These are phyloP conservation scores for Rhogogaster chlorosoma DNA, from an alignment of 2,888 invertebrate species.

Conservation along the genomic window DNA sequence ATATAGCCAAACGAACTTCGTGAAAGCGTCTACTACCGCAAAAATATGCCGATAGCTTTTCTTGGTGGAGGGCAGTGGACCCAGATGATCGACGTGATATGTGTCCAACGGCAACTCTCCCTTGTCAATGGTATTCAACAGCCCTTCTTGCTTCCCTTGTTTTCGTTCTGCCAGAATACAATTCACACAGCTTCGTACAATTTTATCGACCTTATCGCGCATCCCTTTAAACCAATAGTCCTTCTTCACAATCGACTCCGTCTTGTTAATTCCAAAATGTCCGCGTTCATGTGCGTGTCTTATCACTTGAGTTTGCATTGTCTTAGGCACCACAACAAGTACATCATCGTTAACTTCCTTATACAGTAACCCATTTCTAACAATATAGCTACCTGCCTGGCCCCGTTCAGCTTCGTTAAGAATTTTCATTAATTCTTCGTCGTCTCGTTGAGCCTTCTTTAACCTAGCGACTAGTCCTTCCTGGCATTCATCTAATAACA, in stretches of 20 bases:
- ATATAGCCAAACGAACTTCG: slow-evolving; percentile 69
- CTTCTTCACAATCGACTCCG: slow-evolving; percentile 59
- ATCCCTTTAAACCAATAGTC: slow-evolving; percentile 56
- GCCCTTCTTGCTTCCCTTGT: slow-evolving; percentile 65
- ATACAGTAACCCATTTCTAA: neutral
- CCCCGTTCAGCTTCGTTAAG: neutral
- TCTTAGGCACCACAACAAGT: slow-evolving; percentile 65
- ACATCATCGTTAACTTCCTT: neutral
- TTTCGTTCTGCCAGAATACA: slow-evolving; percentile 66
- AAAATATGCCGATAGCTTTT: slow-evolving; percentile 67
- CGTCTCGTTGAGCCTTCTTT: slow-evolving; percentile 6
- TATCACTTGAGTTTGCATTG: slow-evolving; percentile 70
- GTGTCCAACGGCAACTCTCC: slow-evolving; percentile 65
- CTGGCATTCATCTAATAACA: slow-evolving; percentile 58
- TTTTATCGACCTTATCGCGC: slow-evolving; percentile 54
- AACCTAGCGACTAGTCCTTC: neutral
- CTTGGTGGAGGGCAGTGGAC: slow-evolving; percentile 66
- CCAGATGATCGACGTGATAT: slow-evolving; percentile 69
- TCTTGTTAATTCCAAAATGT: slow-evolving; percentile 68
- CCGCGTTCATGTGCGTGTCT: slow-evolving; percentile 66
- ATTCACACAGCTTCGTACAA: slow-evolving; percentile 59
- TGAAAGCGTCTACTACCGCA: slow-evolving; percentile 67
- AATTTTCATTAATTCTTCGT: slow-evolving; percentile 7
- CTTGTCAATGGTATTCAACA: slow-evolving; percentile 65
- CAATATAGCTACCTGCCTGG: too few relatives aligned